These are phyloP conservation scores for Pseudorectes ferrugineus DNA, from an alignment of 2,113 vertebrate genomes.

Conservation along the genomic window DNA sequence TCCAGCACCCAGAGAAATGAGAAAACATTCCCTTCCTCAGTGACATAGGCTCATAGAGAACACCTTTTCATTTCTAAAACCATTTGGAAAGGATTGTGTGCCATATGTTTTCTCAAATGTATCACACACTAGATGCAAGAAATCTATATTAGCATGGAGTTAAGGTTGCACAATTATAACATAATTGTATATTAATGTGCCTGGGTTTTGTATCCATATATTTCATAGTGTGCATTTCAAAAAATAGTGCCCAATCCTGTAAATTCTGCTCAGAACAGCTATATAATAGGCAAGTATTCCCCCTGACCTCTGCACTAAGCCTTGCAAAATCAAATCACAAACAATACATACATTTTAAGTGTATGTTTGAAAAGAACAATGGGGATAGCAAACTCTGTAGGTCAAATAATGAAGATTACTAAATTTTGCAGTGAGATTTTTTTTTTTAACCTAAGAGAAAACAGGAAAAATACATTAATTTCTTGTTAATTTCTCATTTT, in stretches of 20 bases:
- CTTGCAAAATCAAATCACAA: neutral
- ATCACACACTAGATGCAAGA: neutral
- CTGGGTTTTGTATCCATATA: neutral
- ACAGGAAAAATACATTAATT: neutral
- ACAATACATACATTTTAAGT: neutral
- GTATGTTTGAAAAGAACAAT: neutral
- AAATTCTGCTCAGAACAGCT: neutral
- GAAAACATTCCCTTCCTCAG: neutral
- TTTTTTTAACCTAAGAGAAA: neutral
- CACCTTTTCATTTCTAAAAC: slow-evolving; percentile 42
- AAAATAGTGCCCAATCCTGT: neutral
- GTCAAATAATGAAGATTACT: neutral
- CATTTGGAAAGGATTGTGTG: neutral
- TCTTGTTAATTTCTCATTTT: neutral
- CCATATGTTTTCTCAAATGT: slow-evolving; percentile 37
- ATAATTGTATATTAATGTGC: neutral
- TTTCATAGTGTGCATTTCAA: neutral
- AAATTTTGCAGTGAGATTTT: neutral
- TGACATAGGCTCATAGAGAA: slow-evolving; percentile 7
- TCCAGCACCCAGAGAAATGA: slow-evolving; percentile 28
- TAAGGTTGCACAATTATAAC: neutral
- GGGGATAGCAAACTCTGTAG: neutral
- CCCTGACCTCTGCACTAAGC: neutral
- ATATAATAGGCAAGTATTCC: neutral
- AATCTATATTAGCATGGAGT: neutral